A percentile compares a stretch with the other conserved stretches of the same genome.
Evolutionary conservation across 2,888 invertebrate species (phyloP).

Genomic region (Tillus elongatus): DNA sequence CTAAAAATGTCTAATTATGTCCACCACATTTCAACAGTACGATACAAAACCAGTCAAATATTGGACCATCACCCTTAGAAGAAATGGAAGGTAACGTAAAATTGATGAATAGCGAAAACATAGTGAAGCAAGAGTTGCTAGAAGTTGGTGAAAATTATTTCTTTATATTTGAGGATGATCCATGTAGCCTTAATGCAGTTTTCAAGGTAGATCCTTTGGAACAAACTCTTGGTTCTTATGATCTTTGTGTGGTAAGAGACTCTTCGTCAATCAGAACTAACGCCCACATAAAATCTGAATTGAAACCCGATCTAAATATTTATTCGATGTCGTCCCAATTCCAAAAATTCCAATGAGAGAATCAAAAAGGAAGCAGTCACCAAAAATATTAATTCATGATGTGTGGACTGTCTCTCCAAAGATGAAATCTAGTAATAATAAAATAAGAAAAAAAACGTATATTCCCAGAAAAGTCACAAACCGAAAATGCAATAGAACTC

Average conservation of each 20-base stretch:
- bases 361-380: background rate
- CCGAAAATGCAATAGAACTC: too few species aligned
- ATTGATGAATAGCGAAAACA: background rate
- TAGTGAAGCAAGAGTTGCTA: background rate
- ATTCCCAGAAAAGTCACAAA: background rate
- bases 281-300: background rate
- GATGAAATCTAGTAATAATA: background rate
- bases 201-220: background rate
- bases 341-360: background rate
- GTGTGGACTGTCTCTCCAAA: background rate
- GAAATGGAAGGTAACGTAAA: background rate
- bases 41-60: background rate
- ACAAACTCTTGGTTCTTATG: background rate
- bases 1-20: too few species aligned
- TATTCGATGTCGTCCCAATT: background rate
- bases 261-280: background rate
- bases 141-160: background rate
- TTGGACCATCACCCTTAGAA: background rate
- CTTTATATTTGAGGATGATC: slow-evolving; percentile 2
- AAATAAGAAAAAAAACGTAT: background rate
- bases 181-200: too few species aligned
- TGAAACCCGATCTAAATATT: background rate
- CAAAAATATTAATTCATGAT: slow-evolving; percentile 1
- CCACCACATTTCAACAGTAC: too few species aligned
- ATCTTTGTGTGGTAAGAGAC: background rate